Conservation (phyloP, 1,140 invertebrate genomes). For the Pissodes strobi region DNA sequence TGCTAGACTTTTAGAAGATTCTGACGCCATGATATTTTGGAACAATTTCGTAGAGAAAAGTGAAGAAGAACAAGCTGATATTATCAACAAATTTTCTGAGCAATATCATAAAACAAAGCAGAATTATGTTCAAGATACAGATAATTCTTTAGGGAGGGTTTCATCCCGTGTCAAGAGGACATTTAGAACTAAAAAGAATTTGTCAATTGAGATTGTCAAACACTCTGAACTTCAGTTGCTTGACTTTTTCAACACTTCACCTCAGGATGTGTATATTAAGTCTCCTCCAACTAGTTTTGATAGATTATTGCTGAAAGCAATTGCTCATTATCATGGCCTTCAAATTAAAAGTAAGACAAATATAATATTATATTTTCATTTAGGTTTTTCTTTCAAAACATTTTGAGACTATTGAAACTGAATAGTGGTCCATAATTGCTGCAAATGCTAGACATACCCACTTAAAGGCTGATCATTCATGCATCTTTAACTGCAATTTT, state of each 20-base stretch:
- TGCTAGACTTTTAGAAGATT: constrained; percentile 41
- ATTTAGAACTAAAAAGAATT: constrained; percentile 43
- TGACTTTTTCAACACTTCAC: constrained; percentile 43
- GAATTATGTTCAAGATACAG: constrained; percentile 1
- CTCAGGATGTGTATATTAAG: constrained; percentile 39
- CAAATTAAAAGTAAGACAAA: constrained; percentile 42
- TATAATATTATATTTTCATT: constrained; percentile 18
- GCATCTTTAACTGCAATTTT: too few species aligned
- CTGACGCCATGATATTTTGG: constrained; percentile 44
- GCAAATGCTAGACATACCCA: too few species aligned
- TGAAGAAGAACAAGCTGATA: constrained; percentile 44
- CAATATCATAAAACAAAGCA: constrained; percentile 22
- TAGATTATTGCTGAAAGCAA: constrained; percentile 46
- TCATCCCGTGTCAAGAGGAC: constrained; percentile 41
- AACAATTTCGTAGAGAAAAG: constrained; percentile 45
- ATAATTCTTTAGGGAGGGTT: constrained; percentile 34
- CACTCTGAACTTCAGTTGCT: constrained; percentile 43
- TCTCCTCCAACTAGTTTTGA: constrained; percentile 46
- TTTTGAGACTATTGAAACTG: too few species aligned
- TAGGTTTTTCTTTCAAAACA: too few species aligned
- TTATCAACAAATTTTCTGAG: constrained; percentile 37
- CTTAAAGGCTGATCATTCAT: too few species aligned
- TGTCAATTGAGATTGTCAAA: constrained; percentile 41
- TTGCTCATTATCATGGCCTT: constrained; percentile 49
- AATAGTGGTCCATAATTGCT: too few species aligned